A percentile compares a stretch with the other conserved stretches of the same genome.
These are phyloP conservation scores for Girardinichthys multiradiatus DNA, from an alignment of 2,113 vertebrate species.

Conservation along the genomic window DNA sequence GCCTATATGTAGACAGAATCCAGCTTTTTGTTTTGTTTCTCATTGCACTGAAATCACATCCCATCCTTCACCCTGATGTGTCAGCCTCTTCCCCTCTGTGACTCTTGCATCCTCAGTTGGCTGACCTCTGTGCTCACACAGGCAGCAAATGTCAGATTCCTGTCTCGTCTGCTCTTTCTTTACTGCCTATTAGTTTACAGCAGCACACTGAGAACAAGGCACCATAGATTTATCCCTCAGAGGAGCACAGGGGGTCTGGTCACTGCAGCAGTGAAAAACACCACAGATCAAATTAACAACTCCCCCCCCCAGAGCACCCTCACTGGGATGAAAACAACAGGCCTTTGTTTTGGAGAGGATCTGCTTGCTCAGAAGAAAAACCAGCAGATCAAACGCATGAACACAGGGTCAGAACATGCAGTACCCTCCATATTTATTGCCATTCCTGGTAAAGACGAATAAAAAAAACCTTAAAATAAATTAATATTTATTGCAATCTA, in stretches of 20 bases:
- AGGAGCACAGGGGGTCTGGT: conserved; percentile 35
- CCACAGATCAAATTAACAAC: conserved; percentile 42
- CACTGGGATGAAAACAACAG: conserved; percentile 20
- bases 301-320: conserved; percentile 11
- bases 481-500: too few relatives aligned
- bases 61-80: conserved; percentile 32
- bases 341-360: neutral
- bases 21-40: conserved; percentile 21
- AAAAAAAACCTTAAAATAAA: neutral
- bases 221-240: conserved; percentile 25
- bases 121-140: conserved; percentile 42
- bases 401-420: neutral
- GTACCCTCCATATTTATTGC: neutral
- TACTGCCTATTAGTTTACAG: conserved; percentile 42
- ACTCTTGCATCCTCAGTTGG: conserved; percentile 36
- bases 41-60: conserved; percentile 23
- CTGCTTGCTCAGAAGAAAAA: neutral
- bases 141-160: conserved; percentile 34
- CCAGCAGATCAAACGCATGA: neutral
- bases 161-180: conserved; percentile 38
- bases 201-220: conserved; percentile 18
- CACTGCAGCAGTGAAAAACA: conserved; percentile 27
- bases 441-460: neutral
- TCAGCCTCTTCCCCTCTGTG: conserved; percentile 22
- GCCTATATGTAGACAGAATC: neutral